Evolutionary conservation across 2,113 vertebrate genomes (phyloP).

Genomic region (Aphyosemion australe): DNA sequence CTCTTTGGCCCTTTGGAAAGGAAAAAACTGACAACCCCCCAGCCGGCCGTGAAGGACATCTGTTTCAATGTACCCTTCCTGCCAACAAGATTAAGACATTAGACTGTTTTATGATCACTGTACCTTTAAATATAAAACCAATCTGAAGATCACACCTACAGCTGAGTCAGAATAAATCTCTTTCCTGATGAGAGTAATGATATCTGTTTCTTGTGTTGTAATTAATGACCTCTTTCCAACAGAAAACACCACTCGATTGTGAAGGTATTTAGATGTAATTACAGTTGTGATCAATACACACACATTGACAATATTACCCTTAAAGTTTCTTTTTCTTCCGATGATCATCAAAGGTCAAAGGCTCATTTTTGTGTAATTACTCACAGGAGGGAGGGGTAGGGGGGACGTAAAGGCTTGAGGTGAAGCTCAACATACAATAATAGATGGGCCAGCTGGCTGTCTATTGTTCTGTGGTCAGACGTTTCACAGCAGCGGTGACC

Average conservation of each 20-base stretch:
- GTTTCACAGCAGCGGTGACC: constrained; percentile 66
- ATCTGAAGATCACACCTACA: constrained; percentile 52
- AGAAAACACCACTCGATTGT: constrained; percentile 36
- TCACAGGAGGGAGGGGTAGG: constrained; percentile 54
- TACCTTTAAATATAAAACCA: constrained; percentile 36
- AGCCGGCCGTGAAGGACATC: too few relatives aligned
- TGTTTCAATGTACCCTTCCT: too few relatives aligned
- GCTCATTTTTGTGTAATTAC: constrained; percentile 79
- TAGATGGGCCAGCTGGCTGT: constrained; percentile 75
- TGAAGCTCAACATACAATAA: constrained; percentile 80
- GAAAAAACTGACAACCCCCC: too few relatives aligned
- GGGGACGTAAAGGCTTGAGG: constrained; percentile 58
- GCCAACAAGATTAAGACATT: too few relatives aligned
- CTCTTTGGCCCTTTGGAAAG: too few relatives aligned
- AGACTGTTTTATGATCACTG: too few relatives aligned
- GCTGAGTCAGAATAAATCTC: constrained; percentile 25
- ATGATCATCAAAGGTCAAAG: constrained; percentile 81
- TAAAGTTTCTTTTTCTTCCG: constrained; percentile 64
- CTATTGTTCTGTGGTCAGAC: constrained; percentile 78
- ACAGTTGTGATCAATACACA: constrained; percentile 69
- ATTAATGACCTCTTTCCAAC: constrained; percentile 49
- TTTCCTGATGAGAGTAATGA: constrained; percentile 30
- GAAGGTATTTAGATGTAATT: constrained; percentile 65
- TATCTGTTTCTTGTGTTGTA: constrained; percentile 30
- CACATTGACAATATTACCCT: constrained; percentile 67